These are phyloP conservation scores for Nesoenas mayeri DNA, from an alignment of 2,113 vertebrate genomes.

Conservation along the genomic window DNA sequence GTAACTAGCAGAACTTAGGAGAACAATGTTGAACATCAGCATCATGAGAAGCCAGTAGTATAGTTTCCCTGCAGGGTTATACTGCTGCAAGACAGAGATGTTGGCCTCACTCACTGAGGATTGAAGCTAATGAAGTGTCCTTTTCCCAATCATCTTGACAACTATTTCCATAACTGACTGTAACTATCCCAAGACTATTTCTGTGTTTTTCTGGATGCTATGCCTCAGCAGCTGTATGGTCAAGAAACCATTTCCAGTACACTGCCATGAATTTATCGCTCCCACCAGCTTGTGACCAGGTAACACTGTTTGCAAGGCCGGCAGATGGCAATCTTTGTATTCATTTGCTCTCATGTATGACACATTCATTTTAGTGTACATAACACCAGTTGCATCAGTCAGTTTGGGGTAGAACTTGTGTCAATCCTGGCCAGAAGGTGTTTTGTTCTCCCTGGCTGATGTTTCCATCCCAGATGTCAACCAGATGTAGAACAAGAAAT, in stretches of 20 bases:
- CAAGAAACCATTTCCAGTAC: not conserved
- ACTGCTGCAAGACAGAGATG: not conserved
- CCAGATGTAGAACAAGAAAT: constrained; percentile 33
- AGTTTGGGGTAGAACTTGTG: not conserved
- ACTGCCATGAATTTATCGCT: not conserved
- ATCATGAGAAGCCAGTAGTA: not conserved
- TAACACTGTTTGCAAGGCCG: not conserved
- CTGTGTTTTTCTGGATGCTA: not conserved
- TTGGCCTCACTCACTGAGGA: not conserved
- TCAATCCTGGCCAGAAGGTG: not conserved
- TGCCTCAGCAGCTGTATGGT: not conserved
- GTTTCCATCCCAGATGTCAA: constrained; percentile 41
- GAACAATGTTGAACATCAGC: not conserved
- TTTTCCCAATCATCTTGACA: not conserved
- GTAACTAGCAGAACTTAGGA: not conserved
- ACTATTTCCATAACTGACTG: not conserved
- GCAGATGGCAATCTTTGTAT: constrained; percentile 42
- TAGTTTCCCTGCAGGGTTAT: not conserved
- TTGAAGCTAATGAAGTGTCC: not conserved
- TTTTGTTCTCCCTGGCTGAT: constrained; percentile 15
- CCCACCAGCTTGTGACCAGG: not conserved
- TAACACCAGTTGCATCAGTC: constrained; percentile 15
- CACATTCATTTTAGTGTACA: not conserved
- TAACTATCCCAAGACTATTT: not conserved
- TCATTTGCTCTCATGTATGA: not conserved